Conservation (phyloP, 1,140 invertebrate genomes). For the Drosophila asahinai region DNA sequence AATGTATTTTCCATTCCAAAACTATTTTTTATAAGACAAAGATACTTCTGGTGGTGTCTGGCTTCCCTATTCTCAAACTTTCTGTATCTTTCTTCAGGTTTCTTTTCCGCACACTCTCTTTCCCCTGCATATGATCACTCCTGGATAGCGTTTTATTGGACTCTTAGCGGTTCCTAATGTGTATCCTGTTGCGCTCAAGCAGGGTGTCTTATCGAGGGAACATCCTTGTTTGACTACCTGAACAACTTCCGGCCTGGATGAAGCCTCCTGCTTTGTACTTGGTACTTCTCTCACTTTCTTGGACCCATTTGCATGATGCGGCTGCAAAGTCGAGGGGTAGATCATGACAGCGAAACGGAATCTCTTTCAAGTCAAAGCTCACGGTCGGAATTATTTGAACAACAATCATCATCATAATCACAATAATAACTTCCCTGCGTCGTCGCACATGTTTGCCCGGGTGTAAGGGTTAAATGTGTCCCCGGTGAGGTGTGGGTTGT, state of each 20-base stretch:
- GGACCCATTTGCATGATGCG: conserved; percentile 40
- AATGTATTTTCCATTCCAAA: background rate
- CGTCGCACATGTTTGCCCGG: conserved; percentile 35
- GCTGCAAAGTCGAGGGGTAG: conserved; percentile 24
- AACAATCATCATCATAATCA: conserved; percentile 64
- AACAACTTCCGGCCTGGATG: conserved; percentile 61
- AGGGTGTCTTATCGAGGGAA: conserved; percentile 51
- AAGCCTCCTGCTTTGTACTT: background rate
- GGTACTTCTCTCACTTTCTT: background rate
- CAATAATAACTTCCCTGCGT: conserved; percentile 52
- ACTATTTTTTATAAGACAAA: background rate
- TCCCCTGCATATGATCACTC: conserved; percentile 9
- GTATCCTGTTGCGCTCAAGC: conserved; percentile 69
- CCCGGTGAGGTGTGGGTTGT: conserved; percentile 37
- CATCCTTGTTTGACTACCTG: conserved; percentile 60
- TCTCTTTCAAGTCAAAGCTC: conserved; percentile 64
- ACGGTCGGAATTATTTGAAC: conserved; percentile 44
- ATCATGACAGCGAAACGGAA: conserved; percentile 52
- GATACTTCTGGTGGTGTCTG: conserved; percentile 2
- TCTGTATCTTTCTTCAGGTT: background rate
- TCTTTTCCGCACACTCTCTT: no score
- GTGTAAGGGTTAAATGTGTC: conserved; percentile 53
- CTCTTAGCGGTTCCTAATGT: conserved; percentile 72
- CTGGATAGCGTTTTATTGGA: conserved; percentile 49
- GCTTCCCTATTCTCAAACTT: conserved; percentile 2